Conservation (phyloP, 2,797 vertebrate species). For the Pterois miles region DNA sequence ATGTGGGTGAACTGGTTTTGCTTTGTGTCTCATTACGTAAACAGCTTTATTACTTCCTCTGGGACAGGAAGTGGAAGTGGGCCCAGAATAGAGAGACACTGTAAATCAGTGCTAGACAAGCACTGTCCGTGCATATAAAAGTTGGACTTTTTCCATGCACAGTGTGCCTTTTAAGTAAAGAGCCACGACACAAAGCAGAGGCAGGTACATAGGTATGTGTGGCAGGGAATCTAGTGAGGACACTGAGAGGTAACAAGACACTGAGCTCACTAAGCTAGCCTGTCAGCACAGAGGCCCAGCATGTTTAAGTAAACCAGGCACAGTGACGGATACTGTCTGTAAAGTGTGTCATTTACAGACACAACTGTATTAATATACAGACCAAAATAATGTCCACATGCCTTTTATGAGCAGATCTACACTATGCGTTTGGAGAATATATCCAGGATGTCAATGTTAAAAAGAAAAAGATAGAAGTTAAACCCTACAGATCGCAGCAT, state of each 20-base stretch:
- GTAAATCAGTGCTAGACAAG: background rate
- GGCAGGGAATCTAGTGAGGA: slow-evolving; percentile 19
- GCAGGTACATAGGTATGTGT: slow-evolving; percentile 5
- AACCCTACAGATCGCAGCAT: too few relatives aligned
- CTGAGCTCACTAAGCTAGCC: slow-evolving; percentile 35
- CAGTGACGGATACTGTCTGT: slow-evolving; percentile 28
- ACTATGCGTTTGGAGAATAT: too few relatives aligned
- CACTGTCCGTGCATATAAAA: background rate
- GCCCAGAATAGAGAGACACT: slow-evolving; percentile 2
- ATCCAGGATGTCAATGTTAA: too few relatives aligned
- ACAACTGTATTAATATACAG: background rate
- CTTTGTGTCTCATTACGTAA: slow-evolving; percentile 39
- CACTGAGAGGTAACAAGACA: slow-evolving; percentile 55
- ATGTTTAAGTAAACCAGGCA: slow-evolving; percentile 54
- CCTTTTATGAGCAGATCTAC: background rate
- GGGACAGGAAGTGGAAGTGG: slow-evolving; percentile 52
- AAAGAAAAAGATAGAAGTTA: too few relatives aligned
- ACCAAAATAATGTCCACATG: background rate
- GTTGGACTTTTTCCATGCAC: background rate
- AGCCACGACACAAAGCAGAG: background rate
- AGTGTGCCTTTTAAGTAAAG: background rate
- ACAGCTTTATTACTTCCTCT: slow-evolving; percentile 58
- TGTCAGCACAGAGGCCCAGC: slow-evolving; percentile 55
- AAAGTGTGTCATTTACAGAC: slow-evolving; percentile 12
- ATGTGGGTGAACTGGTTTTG: slow-evolving; percentile 6